phyloP scores from a whole-genome alignment of 2,797 vertebrate genomes.

The Sphaeramia orbicularis region DNA sequence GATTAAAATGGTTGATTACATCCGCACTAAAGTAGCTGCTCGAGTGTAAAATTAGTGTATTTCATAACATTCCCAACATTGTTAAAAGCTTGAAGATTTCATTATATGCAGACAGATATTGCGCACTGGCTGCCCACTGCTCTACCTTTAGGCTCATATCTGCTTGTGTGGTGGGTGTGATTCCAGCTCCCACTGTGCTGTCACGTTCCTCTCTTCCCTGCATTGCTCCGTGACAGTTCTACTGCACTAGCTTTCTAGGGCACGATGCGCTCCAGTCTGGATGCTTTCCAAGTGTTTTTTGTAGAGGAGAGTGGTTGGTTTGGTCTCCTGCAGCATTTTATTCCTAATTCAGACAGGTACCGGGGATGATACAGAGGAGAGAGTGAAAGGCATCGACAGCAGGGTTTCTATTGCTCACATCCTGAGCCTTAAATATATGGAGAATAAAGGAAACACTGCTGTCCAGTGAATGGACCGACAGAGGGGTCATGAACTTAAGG shows the following conservation, averaged over 20 bases:
- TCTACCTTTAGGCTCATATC: conserved; percentile 43
- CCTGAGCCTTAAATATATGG: conserved; percentile 20
- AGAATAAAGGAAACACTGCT: conserved; percentile 3
- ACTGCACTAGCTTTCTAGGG: conserved; percentile 78
- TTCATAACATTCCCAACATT: too few relatives aligned
- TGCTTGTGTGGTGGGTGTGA: conserved; percentile 58
- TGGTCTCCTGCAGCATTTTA: conserved; percentile 62
- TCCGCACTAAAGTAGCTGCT: too few relatives aligned
- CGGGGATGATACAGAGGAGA: conserved; percentile 30
- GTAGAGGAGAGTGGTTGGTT: conserved; percentile 48
- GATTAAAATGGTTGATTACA: too few relatives aligned
- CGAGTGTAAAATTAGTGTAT: too few relatives aligned
- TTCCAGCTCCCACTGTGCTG: conserved; percentile 53
- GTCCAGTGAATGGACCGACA: conserved; percentile 21
- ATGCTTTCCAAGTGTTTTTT: conserved; percentile 69
- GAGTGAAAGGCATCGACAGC: conserved; percentile 10
- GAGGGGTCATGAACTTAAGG: conserved; percentile 18
- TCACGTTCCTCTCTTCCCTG: conserved; percentile 68
- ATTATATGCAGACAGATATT: conserved; percentile 14
- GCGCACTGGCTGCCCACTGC: conserved; percentile 26
- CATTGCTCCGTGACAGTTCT: conserved; percentile 78
- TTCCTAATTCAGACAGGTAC: conserved; percentile 66
- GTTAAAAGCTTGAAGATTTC: background rate
- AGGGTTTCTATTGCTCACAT: conserved; percentile 16
- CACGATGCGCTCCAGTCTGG: conserved; percentile 64